Percentiles rank a stretch among this genome's conserved stretches.
These are phyloP conservation scores for Pterostichus niger DNA, from an alignment of 2,888 invertebrate genomes.

Conservation along the genomic window DNA sequence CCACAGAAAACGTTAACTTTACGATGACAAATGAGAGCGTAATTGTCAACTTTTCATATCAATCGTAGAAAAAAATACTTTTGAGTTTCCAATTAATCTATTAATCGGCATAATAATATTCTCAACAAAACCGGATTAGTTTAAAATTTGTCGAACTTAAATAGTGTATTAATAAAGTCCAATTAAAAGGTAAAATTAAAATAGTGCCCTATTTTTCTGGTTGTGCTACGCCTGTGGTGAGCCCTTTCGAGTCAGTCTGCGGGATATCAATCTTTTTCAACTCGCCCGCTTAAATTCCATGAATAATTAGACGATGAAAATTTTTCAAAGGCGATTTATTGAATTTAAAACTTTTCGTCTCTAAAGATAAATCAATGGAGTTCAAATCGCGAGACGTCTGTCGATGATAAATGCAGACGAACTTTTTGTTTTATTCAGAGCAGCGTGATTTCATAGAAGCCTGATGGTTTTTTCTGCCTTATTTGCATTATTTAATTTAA, in stretches of 20 bases:
- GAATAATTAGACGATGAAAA: slow-evolving; percentile 65
- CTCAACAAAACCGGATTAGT: no score
- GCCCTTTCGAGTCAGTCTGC: slow-evolving; percentile 25
- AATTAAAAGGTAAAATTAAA: not conserved
- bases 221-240: slow-evolving; percentile 4
- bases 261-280: slow-evolving; percentile 64
- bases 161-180: no score
- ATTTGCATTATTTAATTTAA: slow-evolving; percentile 32
- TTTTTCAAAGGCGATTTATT: slow-evolving; percentile 62
- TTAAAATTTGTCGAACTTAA: not conserved
- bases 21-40: no score
- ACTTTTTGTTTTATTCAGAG: slow-evolving; percentile 46
- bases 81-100: no score
- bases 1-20: no score
- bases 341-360: slow-evolving; percentile 65
- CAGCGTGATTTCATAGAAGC: slow-evolving; percentile 4
- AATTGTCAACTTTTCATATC: no score
- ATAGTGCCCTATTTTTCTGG: not conserved
- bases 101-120: no score
- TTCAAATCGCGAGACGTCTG: slow-evolving; percentile 51
- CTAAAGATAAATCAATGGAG: slow-evolving; percentile 60
- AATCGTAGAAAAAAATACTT: no score
- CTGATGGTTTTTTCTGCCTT: not conserved
- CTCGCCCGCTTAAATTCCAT: slow-evolving; percentile 56
- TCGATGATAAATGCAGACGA: slow-evolving; percentile 45